phyloP scores from a whole-genome alignment of 2,888 invertebrate genomes.

The Penaeus monodon region DNA sequence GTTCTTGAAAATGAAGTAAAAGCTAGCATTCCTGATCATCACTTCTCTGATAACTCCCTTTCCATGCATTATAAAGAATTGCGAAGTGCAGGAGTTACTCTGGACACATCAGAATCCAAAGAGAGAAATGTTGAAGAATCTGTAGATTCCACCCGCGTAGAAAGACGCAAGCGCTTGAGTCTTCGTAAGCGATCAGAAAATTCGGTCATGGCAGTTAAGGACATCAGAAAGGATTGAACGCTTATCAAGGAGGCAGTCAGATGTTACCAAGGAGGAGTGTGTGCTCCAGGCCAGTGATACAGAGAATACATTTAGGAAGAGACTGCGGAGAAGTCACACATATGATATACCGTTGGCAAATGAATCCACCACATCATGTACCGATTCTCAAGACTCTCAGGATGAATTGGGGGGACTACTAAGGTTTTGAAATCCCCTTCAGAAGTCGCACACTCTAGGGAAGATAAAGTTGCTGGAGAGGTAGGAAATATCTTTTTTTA shows the following conservation, averaged over 20 bases:
- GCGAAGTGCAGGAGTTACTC: too few species aligned
- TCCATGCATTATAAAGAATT: too few species aligned
- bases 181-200: constrained; percentile 2
- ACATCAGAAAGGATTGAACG: constrained; percentile 13
- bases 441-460: neutral
- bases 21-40: too few species aligned
- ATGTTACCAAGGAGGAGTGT: constrained; percentile 28
- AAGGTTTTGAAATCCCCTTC: neutral
- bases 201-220: neutral
- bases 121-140: neutral
- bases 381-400: constrained; percentile 29
- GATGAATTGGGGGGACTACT: neutral
- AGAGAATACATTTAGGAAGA: neutral
- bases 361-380: neutral
- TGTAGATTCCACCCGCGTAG: neutral
- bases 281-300: constrained; percentile 1
- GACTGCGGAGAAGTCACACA: neutral
- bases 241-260: constrained; percentile 35
- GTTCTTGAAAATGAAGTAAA: too few species aligned
- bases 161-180: constrained; percentile 6
- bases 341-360: neutral
- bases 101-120: too few species aligned
- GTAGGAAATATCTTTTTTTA: neutral
- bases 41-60: too few species aligned
- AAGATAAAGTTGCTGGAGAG: neutral